Evolutionary conservation across 2,888 invertebrate genomes (phyloP).

Genomic region (Loripinus fragilis): DNA sequence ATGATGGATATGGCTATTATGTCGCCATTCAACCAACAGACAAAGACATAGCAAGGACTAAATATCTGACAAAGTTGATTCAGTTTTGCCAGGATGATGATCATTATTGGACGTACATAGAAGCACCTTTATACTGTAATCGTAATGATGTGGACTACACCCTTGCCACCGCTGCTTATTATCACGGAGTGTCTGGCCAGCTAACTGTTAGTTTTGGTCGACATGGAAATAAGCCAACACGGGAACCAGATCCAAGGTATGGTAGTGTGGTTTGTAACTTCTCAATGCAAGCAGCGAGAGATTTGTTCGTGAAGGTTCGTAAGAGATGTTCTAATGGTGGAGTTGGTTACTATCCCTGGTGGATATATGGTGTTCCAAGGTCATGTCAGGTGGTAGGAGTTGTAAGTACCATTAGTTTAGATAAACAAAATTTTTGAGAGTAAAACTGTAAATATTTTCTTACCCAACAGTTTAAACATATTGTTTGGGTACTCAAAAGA

Average conservation of each 20-base stretch:
- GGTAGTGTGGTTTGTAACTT: constrained; percentile 59
- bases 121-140: constrained; percentile 76
- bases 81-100: constrained; percentile 79
- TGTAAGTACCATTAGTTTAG: constrained; percentile 23
- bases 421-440: too few species aligned
- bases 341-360: constrained; percentile 48
- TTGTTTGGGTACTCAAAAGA: too few species aligned
- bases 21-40: constrained; percentile 54
- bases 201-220: constrained; percentile 54
- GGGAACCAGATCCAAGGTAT: constrained; percentile 26
- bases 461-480: too few species aligned
- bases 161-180: constrained; percentile 57
- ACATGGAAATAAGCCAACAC: neutral
- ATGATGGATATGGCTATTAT: constrained; percentile 53
- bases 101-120: constrained; percentile 80
- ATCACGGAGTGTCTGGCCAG: constrained; percentile 18
- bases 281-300: constrained; percentile 34
- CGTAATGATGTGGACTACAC: constrained; percentile 46
- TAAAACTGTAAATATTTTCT: too few species aligned
- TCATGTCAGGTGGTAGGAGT: neutral
- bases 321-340: constrained; percentile 50
- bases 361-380: constrained; percentile 42
- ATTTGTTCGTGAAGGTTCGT: constrained; percentile 34
- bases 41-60: constrained; percentile 20
- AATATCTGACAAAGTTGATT: constrained; percentile 75